A percentile compares a stretch with the other conserved stretches of the same genome.
phyloP scores from a whole-genome alignment of 1,140 invertebrate species.

The Drosophila subpulchrella region DNA sequence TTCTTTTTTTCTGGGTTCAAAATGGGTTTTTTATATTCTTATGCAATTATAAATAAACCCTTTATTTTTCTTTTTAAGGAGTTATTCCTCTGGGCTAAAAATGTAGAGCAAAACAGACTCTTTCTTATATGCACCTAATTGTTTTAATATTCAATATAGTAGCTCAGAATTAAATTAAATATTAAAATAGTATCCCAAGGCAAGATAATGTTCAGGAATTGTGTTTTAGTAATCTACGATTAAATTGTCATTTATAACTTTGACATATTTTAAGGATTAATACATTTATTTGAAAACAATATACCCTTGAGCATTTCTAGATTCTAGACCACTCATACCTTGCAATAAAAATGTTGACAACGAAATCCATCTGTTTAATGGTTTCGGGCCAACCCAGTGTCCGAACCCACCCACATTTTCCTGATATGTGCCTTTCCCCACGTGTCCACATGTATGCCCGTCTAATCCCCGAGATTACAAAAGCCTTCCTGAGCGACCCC shows the following conservation, averaged over 20 bases:
- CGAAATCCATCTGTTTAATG: conserved; percentile 83
- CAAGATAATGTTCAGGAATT: background rate
- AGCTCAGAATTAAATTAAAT: too few species aligned
- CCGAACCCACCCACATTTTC: conserved; percentile 17
- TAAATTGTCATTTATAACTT: background rate
- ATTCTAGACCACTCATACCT: conserved; percentile 17
- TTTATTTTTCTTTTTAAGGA: too few species aligned
- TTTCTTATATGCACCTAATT: too few species aligned
- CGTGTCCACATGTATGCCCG: conserved; percentile 27
- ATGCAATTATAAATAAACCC: too few species aligned
- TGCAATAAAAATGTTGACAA: conserved; percentile 65
- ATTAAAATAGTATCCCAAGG: too few species aligned
- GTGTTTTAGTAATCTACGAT: background rate
- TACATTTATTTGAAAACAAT: background rate
- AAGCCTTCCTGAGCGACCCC: conserved; percentile 46
- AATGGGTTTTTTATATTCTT: too few species aligned
- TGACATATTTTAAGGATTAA: background rate
- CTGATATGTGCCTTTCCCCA: conserved; percentile 11
- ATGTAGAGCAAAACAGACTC: too few species aligned
- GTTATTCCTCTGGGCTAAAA: too few species aligned
- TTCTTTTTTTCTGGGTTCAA: too few species aligned
- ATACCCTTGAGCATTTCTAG: conserved; percentile 1
- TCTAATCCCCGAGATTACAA: conserved; percentile 78
- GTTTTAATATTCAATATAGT: too few species aligned
- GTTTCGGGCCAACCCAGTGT: conserved; percentile 23